Base-by-base conservation (phyloP, 1,140 invertebrate genomes). In the Neelides sp. region DNA sequence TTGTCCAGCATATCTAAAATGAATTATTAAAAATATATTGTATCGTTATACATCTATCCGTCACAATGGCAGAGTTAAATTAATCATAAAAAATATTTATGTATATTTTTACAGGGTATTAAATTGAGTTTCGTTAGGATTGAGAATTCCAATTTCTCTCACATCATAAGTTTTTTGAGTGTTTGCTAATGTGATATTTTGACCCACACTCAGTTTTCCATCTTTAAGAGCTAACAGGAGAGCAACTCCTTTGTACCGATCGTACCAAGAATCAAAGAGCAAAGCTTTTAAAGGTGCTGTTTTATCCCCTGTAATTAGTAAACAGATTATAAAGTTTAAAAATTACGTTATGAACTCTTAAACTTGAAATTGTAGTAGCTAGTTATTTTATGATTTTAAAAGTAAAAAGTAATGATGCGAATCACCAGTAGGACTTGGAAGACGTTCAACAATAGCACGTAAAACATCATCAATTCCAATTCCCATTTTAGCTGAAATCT, bases 181-280 rank as follows among this genome's bases (percentile, higher is more conserved):
- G 63, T 77, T 73, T 65, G 64, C 65, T 19, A 78, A 84, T 57
- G 64, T 71, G 61, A 83, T 77, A 53, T 77, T 60, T 55, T 80
- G 73, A 15, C 84, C 87, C 19, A 81, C 63, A 47, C 74, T 71
- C 4, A 91, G 59, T 4, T 62, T 66, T 2, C 89, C 89, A 64
- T 88, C 80, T 37, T 82, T 70, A 8, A 93, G 69, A 63, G 81
- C 84, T 32, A 94, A 73, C 41, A 92, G 71, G 53, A 80, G 77
- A 52, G 96, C 71, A 0, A 83, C 80, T 5, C 55, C 94, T 66
- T 79, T 78, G 65, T 85, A 91, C 55, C 78, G 78, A 64, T 94
- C 85, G 70, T 81, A 95, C 84, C 88, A 94, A 37, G 85, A 91
- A 66, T 98, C 94, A 71, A 96, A 95, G 36, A 96, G 69, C 17